Percentiles rank a stretch among this genome's conserved stretches.
These are phyloP conservation scores for Parthenolecanium corni DNA, from an alignment of 2,888 invertebrate species.

Conservation along the genomic window DNA sequence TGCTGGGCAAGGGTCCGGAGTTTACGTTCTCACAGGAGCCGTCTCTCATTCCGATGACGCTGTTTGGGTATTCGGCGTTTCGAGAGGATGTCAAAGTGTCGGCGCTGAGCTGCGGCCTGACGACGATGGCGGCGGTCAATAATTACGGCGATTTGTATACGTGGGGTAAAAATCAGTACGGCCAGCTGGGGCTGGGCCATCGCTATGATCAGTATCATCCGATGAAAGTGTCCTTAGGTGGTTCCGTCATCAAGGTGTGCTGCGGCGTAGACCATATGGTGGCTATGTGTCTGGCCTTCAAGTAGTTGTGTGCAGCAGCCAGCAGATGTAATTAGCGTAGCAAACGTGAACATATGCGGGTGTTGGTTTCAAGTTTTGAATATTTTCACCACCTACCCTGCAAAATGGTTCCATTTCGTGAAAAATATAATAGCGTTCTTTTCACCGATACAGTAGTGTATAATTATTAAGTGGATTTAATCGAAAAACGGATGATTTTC, in stretches of 20 bases:
- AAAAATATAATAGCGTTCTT: no score
- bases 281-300: constrained; percentile 55
- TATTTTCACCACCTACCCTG: no score
- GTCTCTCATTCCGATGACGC: constrained; percentile 57
- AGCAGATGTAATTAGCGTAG: no score
- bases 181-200: constrained; percentile 73
- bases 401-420: no score
- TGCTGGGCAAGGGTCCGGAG: constrained; percentile 77
- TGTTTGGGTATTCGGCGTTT: constrained; percentile 80
- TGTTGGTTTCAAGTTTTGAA: no score
- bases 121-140: constrained; percentile 69
- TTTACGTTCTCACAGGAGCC: constrained; percentile 56
- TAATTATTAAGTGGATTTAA: no score
- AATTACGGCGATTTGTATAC: constrained; percentile 71
- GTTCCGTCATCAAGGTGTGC: constrained; percentile 55
- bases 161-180: constrained; percentile 82
- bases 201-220: constrained; percentile 77
- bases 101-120: constrained; percentile 58
- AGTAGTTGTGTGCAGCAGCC: background rate
- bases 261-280: constrained; percentile 81
- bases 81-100: constrained; percentile 55
- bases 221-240: constrained; percentile 67
- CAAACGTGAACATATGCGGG: no score
- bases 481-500: no score
- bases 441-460: no score